phyloP scores from a whole-genome alignment of 2,797 vertebrate species.

The Chelon auratus region DNA sequence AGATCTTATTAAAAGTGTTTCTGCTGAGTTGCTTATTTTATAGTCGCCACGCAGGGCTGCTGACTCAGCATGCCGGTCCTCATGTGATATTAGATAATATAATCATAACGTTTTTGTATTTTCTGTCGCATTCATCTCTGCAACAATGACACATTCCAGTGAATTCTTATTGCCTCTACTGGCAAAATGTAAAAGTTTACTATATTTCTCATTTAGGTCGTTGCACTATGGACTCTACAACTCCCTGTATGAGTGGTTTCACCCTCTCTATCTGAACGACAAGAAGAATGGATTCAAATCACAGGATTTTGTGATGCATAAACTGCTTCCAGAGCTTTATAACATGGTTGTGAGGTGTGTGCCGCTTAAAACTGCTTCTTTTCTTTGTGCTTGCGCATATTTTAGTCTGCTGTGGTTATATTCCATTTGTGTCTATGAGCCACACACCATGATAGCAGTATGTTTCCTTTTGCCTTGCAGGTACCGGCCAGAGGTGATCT shows the following conservation, averaged over 20 bases:
- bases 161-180: not conserved
- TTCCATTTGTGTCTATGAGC: not conserved
- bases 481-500: slow-evolving; percentile 92
- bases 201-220: slow-evolving; percentile 78
- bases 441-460: no score
- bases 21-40: no score
- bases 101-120: no score
- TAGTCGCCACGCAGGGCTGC: no score
- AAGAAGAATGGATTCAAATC: slow-evolving; percentile 90
- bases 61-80: not conserved
- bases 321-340: slow-evolving; percentile 91
- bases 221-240: slow-evolving; percentile 93
- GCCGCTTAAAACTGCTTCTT: fast-evolving
- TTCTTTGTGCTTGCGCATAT: not conserved
- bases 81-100: no score
- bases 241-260: slow-evolving; percentile 94
- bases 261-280: slow-evolving; percentile 92
- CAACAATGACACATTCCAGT: not conserved
- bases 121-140: not conserved
- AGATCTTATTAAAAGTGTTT: no score
- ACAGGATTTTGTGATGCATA: slow-evolving; percentile 87
- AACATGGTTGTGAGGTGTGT: slow-evolving; percentile 90
- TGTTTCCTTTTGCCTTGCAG: slow-evolving; percentile 68
- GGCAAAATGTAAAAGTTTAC: not conserved
- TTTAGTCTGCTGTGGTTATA: no score